Base-by-base conservation (phyloP, 2,888 invertebrate species). In the Galeopsomyia nigrocyanea region DNA sequence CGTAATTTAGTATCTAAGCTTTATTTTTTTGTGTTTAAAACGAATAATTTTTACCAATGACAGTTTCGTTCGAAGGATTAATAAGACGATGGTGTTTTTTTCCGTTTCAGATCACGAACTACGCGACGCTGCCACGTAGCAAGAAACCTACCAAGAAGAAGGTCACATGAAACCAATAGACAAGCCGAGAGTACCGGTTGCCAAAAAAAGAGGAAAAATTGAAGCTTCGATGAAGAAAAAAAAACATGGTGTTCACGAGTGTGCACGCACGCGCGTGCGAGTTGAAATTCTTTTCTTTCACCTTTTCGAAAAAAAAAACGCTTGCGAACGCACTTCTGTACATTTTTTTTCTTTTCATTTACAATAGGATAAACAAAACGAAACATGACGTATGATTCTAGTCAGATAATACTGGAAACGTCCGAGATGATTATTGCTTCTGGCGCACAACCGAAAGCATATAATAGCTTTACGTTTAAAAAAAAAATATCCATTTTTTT, bases 71-170 rank as follows among this genome's bases (percentile, higher is more conserved):
- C 13, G 22, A 47, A 9, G 7, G 26, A 39, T 56, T 22, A 39
- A 9, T 17, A 58, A 47, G 2, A 56, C 31, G 7, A 60, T 22
- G 13, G 22, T 31, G 7, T 7, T 56, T 0, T 39, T 53, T 65
- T 82, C 78, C 78, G 87, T 89, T 91, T 82, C 89, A 92, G 92
- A 90, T 91, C 85, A 88, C 90, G 83, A 91, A 90, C 83, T 91
- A 90, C 86, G 92, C 92, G 83, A 93, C 93, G 79, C 89, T 93
- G 79, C 93, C 93, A 79, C 90, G 93, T 86, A 90, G 89, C 88
- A 92, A 92, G 89, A 92, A 92, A 87, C 87, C 91, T 76, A 90
- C 88, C 85, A 93, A 93, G 89, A 91, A 93, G 89, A 92, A 92
- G 77, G 80, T 84, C 57, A 81, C 84, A 82, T 86, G 86, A 86